Evolutionary conservation across 2,797 vertebrate species (phyloP).

Genomic region (Falco novaeseelandiae): DNA sequence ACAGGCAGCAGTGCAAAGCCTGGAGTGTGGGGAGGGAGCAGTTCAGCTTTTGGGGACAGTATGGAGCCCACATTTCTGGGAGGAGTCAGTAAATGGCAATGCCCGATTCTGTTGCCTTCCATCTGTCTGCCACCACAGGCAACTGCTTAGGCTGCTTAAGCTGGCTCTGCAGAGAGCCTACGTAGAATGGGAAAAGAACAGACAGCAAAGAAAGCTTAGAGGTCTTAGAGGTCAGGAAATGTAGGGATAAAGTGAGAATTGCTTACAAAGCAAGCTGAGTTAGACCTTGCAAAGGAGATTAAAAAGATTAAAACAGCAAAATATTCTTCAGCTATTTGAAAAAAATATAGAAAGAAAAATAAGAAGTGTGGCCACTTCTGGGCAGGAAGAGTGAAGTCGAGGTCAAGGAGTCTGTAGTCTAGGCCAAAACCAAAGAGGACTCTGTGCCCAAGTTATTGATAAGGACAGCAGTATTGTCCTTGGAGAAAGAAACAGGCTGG

Average conservation of each 20-base stretch:
- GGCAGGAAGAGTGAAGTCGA: not conserved
- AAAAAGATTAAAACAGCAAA: slow-evolving; percentile 14
- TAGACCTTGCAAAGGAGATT: slow-evolving; percentile 12
- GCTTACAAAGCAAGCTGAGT: slow-evolving; percentile 5
- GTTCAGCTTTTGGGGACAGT: not conserved
- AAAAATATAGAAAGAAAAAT: not conserved
- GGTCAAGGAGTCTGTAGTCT: not conserved
- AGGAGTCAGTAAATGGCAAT: not conserved
- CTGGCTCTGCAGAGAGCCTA: not conserved
- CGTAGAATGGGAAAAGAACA: not conserved
- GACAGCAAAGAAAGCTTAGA: not conserved
- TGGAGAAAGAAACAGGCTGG: not conserved
- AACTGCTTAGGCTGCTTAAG: not conserved
- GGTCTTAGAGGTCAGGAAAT: not conserved
- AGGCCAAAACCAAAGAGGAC: not conserved
- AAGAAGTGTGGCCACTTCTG: not conserved
- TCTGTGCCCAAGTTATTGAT: not conserved
- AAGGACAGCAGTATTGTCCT: not conserved
- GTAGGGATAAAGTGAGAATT: slow-evolving; percentile 1
- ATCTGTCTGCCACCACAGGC: not conserved
- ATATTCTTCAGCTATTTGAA: not conserved
- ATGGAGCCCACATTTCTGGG: not conserved
- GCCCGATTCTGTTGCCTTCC: not conserved
- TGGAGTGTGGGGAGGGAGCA: not conserved
- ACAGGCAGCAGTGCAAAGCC: not conserved